A percentile compares a stretch with the other conserved stretches of the same genome.
phyloP scores from a whole-genome alignment of 2,888 invertebrate species.

The Trachelus iudaicus region DNA sequence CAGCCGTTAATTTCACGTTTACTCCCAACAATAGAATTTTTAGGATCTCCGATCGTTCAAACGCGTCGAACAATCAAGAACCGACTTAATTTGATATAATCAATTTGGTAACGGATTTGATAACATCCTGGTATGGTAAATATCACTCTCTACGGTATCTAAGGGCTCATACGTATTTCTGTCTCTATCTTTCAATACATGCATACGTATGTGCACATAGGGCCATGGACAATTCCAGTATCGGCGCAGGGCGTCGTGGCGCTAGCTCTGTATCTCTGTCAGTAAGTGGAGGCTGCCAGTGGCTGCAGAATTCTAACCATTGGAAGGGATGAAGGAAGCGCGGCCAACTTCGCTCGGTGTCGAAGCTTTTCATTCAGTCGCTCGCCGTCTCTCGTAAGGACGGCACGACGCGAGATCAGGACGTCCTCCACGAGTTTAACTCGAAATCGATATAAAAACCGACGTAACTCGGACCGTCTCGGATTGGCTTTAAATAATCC shows the following conservation, averaged over 20 bases:
- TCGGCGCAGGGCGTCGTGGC: neutral
- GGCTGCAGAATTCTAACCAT: neutral
- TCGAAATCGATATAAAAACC: neutral
- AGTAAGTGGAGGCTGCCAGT: neutral
- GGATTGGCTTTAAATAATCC: neutral
- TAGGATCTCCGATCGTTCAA: neutral
- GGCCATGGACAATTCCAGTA: neutral
- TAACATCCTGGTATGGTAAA: neutral
- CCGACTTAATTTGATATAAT: neutral
- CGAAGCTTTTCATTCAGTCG: constrained; percentile 5
- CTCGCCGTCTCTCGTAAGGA: neutral
- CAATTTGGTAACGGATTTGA: neutral
- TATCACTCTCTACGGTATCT: neutral
- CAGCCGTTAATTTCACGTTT: neutral
- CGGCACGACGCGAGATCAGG: neutral
- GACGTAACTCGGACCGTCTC: neutral
- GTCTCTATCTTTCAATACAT: neutral
- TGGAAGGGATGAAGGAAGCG: neutral
- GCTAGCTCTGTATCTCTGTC: neutral
- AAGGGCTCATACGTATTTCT: neutral
- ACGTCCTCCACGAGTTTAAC: neutral
- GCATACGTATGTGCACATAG: neutral
- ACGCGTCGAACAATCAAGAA: neutral
- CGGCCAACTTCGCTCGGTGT: neutral
- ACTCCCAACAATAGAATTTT: neutral